Evolutionary conservation across 1,140 invertebrate species (phyloP).

Genomic region (Drosophila virilis): DNA sequence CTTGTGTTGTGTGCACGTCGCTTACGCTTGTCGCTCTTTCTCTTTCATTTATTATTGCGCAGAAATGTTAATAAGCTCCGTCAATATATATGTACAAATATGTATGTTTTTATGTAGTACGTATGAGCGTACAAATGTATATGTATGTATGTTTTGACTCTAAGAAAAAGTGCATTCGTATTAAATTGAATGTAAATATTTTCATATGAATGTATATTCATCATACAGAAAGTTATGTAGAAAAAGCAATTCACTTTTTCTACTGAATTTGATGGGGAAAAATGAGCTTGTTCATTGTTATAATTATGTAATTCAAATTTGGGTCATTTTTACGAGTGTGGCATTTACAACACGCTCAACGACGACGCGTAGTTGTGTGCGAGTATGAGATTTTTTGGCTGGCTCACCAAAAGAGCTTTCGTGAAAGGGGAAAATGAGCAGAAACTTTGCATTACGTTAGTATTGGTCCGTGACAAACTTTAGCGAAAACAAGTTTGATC

Average conservation of each 20-base stretch:
- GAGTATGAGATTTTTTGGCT: conserved; percentile 66
- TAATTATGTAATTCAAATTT: conserved; percentile 81
- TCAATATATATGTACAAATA: conserved; percentile 30
- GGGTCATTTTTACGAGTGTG: conserved; percentile 80
- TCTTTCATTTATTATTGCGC: conserved; percentile 61
- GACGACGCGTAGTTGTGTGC: conserved; percentile 28
- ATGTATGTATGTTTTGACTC: not conserved
- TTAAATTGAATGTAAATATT: not conserved
- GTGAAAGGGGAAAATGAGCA: conserved; percentile 74
- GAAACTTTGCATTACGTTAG: conserved; percentile 42
- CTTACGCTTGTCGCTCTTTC: conserved; percentile 43
- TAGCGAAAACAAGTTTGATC: conserved; percentile 66
- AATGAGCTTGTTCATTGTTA: conserved; percentile 54
- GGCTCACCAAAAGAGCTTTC: conserved; percentile 74
- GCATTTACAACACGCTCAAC: conserved; percentile 68
- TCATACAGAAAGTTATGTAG: conserved; percentile 7
- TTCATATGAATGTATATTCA: not conserved
- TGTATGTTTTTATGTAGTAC: conserved; percentile 12
- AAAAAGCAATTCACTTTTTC: conserved; percentile 18
- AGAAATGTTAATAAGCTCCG: conserved; percentile 61
- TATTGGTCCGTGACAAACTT: conserved; percentile 50
- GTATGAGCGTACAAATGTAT: conserved; percentile 1
- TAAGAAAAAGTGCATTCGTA: too few relatives aligned
- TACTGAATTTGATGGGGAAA: conserved; percentile 27
- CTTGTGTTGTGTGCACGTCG: conserved; percentile 42